phyloP scores from a whole-genome alignment of 2,113 vertebrate species.

The Stegastes partitus region DNA sequence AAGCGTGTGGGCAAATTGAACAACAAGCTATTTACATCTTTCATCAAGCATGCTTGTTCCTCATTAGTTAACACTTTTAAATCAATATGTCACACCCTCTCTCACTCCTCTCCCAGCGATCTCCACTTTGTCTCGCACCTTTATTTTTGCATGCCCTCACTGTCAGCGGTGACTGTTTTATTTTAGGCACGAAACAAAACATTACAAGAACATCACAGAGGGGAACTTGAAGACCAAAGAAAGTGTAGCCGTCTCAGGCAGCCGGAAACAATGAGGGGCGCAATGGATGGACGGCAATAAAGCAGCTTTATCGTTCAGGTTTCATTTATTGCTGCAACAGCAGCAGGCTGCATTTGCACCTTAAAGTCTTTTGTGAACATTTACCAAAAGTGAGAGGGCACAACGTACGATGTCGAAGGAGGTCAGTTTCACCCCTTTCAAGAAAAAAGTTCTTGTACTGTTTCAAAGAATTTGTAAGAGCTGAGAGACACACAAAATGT shows the following conservation, averaged over 20 bases:
- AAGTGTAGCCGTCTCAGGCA: not conserved
- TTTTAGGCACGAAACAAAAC: not conserved
- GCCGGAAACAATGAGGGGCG: not conserved
- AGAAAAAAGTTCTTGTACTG: not conserved
- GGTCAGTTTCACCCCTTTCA: not conserved
- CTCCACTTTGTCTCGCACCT: conserved; percentile 47
- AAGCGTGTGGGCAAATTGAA: conserved; percentile 64
- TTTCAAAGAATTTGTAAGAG: not conserved
- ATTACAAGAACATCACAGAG: not conserved
- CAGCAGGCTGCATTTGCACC: not conserved
- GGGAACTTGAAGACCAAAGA: not conserved
- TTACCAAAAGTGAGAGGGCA: not conserved
- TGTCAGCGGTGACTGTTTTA: conserved; percentile 16
- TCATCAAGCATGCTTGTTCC: conserved; percentile 72
- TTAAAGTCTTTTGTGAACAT: not conserved
- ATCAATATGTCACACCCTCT: conserved; percentile 66
- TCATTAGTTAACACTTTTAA: conserved; percentile 76
- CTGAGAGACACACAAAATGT: conserved; percentile 17
- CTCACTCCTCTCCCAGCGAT: conserved; percentile 30
- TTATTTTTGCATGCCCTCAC: conserved; percentile 32
- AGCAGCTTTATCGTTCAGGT: not conserved
- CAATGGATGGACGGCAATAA: not conserved
- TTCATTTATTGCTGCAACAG: not conserved
- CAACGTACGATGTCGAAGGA: not conserved
- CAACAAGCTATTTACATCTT: conserved; percentile 78